phyloP scores from a whole-genome alignment of 2,888 invertebrate species.

The Cacoxenus indagator region DNA sequence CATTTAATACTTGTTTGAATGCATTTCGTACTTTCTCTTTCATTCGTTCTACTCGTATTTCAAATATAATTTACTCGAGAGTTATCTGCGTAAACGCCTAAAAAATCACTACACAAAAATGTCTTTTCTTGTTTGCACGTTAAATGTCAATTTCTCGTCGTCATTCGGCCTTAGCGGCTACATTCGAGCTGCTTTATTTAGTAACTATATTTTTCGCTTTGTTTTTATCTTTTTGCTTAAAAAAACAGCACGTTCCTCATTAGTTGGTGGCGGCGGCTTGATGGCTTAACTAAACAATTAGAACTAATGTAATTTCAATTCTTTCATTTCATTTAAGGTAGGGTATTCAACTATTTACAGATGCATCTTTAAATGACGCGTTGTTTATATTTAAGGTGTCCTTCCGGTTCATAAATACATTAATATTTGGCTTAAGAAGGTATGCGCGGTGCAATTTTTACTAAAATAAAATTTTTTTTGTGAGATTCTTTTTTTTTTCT shows the following conservation, averaged over 20 bases:
- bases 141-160: background rate
- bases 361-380: slow-evolving; percentile 38
- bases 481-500: slow-evolving; percentile 21
- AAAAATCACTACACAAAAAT: slow-evolving; percentile 31
- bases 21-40: background rate
- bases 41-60: slow-evolving; percentile 5
- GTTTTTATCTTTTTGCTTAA: slow-evolving; percentile 26
- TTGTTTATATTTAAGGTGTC: slow-evolving; percentile 28
- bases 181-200: background rate
- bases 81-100: slow-evolving; percentile 18
- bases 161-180: no score
- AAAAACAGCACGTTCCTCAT: slow-evolving; percentile 16
- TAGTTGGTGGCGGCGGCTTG: no score
- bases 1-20: background rate
- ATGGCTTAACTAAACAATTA: slow-evolving; percentile 29
- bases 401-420: slow-evolving; percentile 32
- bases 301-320: slow-evolving; percentile 35
- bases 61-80: slow-evolving; percentile 28
- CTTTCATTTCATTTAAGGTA: background rate
- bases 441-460: slow-evolving; percentile 18
- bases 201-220: slow-evolving; percentile 9
- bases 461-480: slow-evolving; percentile 26
- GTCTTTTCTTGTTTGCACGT: slow-evolving; percentile 30
- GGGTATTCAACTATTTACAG: slow-evolving; percentile 19
- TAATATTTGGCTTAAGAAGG: slow-evolving; percentile 27